A percentile compares a stretch with the other conserved stretches of the same genome.
phyloP scores from a whole-genome alignment of 2,113 vertebrate species.

The Gadus chalcogrammus region DNA sequence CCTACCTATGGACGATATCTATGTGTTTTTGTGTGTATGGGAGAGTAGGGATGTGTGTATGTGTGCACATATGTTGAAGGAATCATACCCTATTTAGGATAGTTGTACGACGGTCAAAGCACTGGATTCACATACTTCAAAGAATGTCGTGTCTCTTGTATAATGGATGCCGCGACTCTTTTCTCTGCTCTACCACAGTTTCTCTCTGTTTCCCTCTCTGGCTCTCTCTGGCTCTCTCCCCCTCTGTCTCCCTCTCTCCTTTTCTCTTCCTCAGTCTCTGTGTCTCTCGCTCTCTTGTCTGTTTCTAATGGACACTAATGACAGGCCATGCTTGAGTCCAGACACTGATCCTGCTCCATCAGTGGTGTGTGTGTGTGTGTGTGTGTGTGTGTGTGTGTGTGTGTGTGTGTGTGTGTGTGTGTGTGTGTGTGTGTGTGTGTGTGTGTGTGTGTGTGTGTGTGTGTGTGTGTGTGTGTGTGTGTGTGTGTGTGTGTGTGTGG shows the following conservation, averaged over 20 bases:
- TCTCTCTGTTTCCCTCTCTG: conserved; percentile 65
- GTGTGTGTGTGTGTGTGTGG: conserved; percentile 50
- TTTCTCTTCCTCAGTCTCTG: no score
- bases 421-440: no score
- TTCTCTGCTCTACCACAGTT: conserved; percentile 35
- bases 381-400: conserved; percentile 61
- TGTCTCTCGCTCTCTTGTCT: conserved; percentile 9
- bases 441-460: conserved; percentile 35
- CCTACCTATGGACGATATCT: no score
- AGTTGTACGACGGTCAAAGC: conserved; percentile 60
- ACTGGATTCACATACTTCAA: conserved; percentile 63
- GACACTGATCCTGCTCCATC: conserved; percentile 69
- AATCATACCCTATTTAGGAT: conserved; percentile 15
- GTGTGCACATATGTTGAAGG: no score
- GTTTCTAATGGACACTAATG: conserved; percentile 73
- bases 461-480: conserved; percentile 63
- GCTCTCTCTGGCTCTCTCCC: conserved; percentile 42
- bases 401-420: no score
- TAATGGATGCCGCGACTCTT: conserved; percentile 68
- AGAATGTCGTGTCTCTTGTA: conserved; percentile 63
- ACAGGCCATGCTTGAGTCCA: conserved; percentile 61
- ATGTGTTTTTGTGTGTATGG: no score
- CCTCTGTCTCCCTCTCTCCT: not conserved
- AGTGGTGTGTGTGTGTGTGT: conserved; percentile 51
- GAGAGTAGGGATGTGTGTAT: no score